Evolutionary conservation across 1,140 invertebrate species (phyloP).

Genomic region (Diorhabda elongata): DNA sequence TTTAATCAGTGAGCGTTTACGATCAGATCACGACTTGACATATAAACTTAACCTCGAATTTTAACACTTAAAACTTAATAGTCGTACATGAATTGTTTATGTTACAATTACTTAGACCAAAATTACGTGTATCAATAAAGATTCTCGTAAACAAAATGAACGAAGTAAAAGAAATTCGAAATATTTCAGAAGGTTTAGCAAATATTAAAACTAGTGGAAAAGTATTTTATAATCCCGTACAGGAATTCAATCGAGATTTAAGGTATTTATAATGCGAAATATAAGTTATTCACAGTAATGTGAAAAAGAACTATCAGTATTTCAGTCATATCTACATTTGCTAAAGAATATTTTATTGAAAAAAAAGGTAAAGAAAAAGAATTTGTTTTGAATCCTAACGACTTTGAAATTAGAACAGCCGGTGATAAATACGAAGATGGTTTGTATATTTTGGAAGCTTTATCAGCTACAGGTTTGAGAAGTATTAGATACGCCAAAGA

Average conservation of each 20-base stretch:
- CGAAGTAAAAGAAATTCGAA: conserved; percentile 16
- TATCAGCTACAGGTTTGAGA: conserved; percentile 91
- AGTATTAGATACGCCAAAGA: conserved; percentile 97
- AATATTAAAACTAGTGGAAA: conserved; percentile 64
- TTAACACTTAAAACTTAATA: no score
- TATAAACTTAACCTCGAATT: no score
- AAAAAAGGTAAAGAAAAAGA: not conserved
- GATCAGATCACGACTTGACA: no score
- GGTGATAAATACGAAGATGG: conserved; percentile 51
- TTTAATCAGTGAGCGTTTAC: no score
- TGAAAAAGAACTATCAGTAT: conserved; percentile 47
- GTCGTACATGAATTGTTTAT: no score
- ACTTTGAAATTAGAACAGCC: conserved; percentile 9
- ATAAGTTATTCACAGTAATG: no score
- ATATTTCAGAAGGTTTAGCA: conserved; percentile 70
- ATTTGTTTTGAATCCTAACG: conserved; percentile 9
- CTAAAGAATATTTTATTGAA: conserved; percentile 22
- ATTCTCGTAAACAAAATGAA: no score
- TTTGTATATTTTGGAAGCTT: conserved; percentile 81
- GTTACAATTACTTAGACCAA: no score
- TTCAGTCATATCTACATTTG: conserved; percentile 58
- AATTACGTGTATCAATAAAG: no score
- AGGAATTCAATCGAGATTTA: conserved; percentile 96
- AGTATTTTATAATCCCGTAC: conserved; percentile 97
- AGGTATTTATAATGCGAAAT: conserved; percentile 52